Conservation (phyloP, 2,797 vertebrate species). For the Garrulus glandarius region DNA sequence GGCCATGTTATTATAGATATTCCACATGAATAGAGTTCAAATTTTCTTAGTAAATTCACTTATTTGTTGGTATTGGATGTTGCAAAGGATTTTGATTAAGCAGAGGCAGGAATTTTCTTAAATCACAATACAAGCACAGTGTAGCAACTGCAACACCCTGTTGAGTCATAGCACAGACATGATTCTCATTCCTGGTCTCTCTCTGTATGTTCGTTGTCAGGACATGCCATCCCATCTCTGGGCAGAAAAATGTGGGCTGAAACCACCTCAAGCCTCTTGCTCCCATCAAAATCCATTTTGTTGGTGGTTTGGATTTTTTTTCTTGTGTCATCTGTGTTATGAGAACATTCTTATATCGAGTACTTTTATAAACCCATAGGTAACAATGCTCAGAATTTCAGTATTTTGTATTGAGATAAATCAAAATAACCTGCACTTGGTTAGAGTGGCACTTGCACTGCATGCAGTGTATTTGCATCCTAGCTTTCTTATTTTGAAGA, state of each 20-base stretch:
- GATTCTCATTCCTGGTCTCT: neutral
- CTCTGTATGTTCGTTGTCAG: neutral
- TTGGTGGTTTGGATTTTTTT: neutral
- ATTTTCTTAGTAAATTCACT: neutral
- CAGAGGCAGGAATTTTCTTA: neutral
- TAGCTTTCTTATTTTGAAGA: neutral
- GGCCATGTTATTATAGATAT: rapidly evolving
- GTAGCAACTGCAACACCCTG: neutral
- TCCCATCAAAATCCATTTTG: neutral
- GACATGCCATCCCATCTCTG: neutral
- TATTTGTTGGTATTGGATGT: neutral
- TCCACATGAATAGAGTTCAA: neutral
- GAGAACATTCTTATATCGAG: neutral
- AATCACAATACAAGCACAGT: neutral
- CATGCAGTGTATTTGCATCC: neutral
- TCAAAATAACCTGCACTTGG: neutral
- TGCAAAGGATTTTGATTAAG: neutral
- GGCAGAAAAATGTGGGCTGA: neutral
- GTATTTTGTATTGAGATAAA: neutral
- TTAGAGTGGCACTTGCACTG: neutral
- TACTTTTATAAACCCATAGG: neutral
- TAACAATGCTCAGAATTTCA: neutral
- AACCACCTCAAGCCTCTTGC: neutral
- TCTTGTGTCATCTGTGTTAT: neutral
- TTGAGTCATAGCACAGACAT: neutral